These are phyloP conservation scores for Crotalus tigris DNA, from an alignment of 2,113 vertebrate species.

Conservation along the genomic window DNA sequence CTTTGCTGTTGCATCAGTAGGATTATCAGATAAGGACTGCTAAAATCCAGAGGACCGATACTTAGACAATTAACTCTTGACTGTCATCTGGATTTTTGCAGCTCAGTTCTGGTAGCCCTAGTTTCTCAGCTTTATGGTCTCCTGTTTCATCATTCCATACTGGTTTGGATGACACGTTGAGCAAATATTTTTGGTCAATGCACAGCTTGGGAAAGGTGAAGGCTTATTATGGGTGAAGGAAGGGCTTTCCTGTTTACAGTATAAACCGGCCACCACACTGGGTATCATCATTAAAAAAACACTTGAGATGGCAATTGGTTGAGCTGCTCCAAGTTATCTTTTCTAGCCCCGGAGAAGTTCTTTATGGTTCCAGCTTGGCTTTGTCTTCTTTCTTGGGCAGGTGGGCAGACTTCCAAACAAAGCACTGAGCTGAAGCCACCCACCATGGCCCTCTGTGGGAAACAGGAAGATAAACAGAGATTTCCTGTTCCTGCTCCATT, in stretches of 20 bases:
- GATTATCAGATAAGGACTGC: not conserved
- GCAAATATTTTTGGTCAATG: not conserved
- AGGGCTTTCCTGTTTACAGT: not conserved
- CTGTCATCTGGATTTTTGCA: not conserved
- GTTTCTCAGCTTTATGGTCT: not conserved
- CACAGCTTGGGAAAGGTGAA: not conserved
- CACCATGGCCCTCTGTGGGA: not conserved
- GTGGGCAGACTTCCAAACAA: not conserved
- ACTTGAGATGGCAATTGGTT: not conserved
- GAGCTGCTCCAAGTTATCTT: not conserved
- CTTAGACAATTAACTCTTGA: not conserved
- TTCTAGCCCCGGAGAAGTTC: not conserved
- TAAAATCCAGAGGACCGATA: not conserved
- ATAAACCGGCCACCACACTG: not conserved
- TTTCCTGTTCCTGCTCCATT: constrained; percentile 6
- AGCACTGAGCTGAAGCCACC: not conserved
- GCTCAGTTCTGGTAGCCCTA: not conserved
- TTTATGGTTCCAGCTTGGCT: not conserved
- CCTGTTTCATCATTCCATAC: not conserved
- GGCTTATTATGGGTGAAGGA: not conserved
- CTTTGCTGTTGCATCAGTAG: not conserved
- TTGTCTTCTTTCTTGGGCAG: not conserved
- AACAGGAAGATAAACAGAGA: constrained; percentile 9
- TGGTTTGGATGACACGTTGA: not conserved
- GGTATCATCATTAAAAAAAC: not conserved